These are phyloP conservation scores for Mus pahari DNA, from an alignment of 2,113 vertebrate genomes.

Conservation along the genomic window DNA sequence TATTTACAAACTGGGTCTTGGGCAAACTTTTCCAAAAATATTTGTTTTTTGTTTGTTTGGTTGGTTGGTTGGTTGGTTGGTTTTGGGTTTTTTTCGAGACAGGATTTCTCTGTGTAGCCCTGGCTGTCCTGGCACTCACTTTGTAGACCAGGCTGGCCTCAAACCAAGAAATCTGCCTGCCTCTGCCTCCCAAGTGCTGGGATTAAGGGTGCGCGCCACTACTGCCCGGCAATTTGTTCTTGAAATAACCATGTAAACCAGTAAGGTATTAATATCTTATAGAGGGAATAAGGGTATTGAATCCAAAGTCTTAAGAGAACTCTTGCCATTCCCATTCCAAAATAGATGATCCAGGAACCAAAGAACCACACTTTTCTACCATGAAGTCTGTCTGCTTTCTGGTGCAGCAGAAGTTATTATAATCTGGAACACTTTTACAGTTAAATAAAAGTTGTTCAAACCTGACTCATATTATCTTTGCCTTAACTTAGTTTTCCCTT, in stretches of 20 bases:
- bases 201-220: too few relatives aligned
- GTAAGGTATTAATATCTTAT: background rate
- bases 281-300: background rate
- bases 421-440: slow-evolving; percentile 25
- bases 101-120: too few relatives aligned
- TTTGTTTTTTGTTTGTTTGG: too few relatives aligned
- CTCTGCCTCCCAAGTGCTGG: too few relatives aligned
- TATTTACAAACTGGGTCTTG: background rate
- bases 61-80: too few relatives aligned
- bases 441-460: slow-evolving; percentile 52
- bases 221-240: too few relatives aligned
- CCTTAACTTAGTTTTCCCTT: slow-evolving; percentile 31
- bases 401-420: background rate
- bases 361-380: background rate
- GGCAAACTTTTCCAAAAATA: background rate
- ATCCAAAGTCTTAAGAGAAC: background rate
- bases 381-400: background rate
- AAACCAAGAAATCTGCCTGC: too few relatives aligned
- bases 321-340: background rate
- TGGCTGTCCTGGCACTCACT: too few relatives aligned
- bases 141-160: too few relatives aligned
- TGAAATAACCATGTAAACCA: background rate
- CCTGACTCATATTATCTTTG: slow-evolving; percentile 43
- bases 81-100: too few relatives aligned
- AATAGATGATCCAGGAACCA: slow-evolving; percentile 11